Percentiles rank a stretch among this genome's conserved stretches.
Evolutionary conservation across 2,888 invertebrate species (phyloP).

Genomic region (Zonitis immaculata): DNA sequence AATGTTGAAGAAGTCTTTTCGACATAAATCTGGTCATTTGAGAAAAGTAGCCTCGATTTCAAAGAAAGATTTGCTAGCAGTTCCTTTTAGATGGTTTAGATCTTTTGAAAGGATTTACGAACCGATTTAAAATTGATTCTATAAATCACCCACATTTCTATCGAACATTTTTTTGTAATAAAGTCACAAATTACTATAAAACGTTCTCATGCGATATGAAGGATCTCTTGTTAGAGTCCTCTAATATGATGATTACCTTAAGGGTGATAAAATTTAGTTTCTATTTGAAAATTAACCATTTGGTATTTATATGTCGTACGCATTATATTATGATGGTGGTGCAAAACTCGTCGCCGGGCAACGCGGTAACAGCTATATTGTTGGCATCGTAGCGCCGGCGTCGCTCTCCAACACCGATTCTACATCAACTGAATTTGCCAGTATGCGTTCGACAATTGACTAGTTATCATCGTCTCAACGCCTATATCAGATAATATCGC

Average conservation of each 20-base stretch:
- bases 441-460: conserved; percentile 6
- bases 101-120: neutral
- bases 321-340: neutral
- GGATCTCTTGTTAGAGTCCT: neutral
- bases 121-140: neutral
- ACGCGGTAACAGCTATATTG: conserved; percentile 3
- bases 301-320: neutral
- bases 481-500: too few relatives aligned
- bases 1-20: too few relatives aligned
- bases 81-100: neutral
- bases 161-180: too few relatives aligned
- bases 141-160: too few relatives aligned
- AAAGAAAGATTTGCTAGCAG: neutral
- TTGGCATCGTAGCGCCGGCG: conserved; percentile 12
- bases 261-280: neutral
- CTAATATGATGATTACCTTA: neutral
- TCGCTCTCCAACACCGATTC: conserved; percentile 6
- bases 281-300: neutral
- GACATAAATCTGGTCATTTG: neutral
- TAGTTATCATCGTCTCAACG: conserved; percentile 5
- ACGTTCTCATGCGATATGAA: too few relatives aligned
- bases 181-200: too few relatives aligned
- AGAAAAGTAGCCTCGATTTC: neutral
- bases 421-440: neutral
- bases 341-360: conserved; percentile 7